Evolutionary conservation across 35 echinoderm and acorn worm species (phyloP).

Genomic region (Apostichopus parvimensis): DNA sequence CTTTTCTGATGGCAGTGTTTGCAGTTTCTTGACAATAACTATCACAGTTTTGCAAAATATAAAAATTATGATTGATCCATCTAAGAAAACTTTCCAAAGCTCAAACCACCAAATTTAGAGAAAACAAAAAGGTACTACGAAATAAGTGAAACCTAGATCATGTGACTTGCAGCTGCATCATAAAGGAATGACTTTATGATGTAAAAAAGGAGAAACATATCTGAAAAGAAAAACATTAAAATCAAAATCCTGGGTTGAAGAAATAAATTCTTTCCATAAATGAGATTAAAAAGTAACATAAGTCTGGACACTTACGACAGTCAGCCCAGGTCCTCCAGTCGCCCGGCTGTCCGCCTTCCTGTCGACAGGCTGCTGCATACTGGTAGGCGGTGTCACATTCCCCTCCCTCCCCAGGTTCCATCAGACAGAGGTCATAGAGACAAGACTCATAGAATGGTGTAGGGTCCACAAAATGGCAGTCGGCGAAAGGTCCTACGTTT

Average conservation of each 20-base stretch:
- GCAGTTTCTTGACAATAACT: too few relatives aligned
- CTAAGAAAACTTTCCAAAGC: too few relatives aligned
- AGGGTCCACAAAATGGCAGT: conserved; percentile 81
- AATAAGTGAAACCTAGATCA: too few relatives aligned
- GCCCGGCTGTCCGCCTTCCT: conserved; percentile 38
- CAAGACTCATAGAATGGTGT: conserved; percentile 63
- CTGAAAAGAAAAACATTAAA: neutral
- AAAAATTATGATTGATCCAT: too few relatives aligned
- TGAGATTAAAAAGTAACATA: too few relatives aligned
- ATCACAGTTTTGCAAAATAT: too few relatives aligned
- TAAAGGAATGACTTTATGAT: too few relatives aligned
- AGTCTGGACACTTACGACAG: conserved; percentile 68
- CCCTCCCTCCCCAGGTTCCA: conserved; percentile 38
- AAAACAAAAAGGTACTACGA: too few relatives aligned
- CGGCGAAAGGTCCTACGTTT: conserved; percentile 68
- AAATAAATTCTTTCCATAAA: neutral
- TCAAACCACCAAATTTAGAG: too few relatives aligned
- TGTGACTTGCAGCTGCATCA: too few relatives aligned
- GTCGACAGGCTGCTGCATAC: conserved; percentile 67
- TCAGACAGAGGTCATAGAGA: conserved; percentile 81
- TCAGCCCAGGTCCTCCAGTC: conserved; percentile 64
- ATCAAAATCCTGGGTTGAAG: neutral
- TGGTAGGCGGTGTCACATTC: conserved; percentile 68
- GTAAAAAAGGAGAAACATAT: too few relatives aligned
- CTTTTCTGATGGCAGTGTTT: too few relatives aligned